Percentiles rank a stretch among this genome's conserved stretches.
These are phyloP conservation scores for Potorous gilbertii DNA, from an alignment of 2,797 vertebrate species.

Conservation along the genomic window DNA sequence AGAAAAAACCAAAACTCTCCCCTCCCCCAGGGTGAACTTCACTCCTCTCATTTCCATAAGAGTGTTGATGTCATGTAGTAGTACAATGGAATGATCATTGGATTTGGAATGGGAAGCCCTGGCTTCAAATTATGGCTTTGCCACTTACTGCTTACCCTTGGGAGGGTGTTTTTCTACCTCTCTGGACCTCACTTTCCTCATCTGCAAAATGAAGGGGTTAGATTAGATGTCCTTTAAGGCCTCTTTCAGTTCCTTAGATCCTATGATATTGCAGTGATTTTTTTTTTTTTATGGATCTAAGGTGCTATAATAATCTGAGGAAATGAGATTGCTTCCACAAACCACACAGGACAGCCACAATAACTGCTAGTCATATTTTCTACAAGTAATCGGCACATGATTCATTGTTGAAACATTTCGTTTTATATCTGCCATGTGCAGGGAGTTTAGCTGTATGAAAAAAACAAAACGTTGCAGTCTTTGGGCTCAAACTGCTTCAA, in stretches of 20 bases:
- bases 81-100: neutral
- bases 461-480: neutral
- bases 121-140: too few species aligned
- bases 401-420: neutral
- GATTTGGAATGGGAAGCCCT: neutral
- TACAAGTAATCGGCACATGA: neutral
- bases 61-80: neutral
- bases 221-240: neutral
- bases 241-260: neutral
- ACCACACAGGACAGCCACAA: neutral
- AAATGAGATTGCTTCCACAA: neutral
- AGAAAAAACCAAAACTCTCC: too few species aligned
- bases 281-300: neutral
- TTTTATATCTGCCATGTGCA: neutral
- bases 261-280: neutral
- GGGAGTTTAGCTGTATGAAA: neutral
- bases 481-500: neutral
- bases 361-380: neutral
- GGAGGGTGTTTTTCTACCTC: neutral
- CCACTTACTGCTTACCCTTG: neutral
- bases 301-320: neutral
- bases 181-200: neutral
- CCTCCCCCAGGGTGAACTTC: too few species aligned
- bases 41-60: neutral
- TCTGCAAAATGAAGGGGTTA: neutral